Evolutionary conservation across 2,888 invertebrate genomes (phyloP).

Genomic region (Chaitophorus viminalis): DNA sequence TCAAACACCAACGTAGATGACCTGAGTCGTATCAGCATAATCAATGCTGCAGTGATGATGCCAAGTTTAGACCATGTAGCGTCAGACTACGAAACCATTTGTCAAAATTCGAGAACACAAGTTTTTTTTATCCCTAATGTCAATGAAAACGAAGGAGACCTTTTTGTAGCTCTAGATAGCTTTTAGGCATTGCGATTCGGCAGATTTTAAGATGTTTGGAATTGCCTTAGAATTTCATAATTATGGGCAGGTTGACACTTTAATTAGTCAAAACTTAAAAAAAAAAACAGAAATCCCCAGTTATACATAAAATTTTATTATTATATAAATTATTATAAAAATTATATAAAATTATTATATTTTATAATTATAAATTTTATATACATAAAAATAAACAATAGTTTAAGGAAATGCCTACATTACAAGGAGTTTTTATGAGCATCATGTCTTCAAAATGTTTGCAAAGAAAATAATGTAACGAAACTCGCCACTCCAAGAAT

Average conservation of each 20-base stretch:
- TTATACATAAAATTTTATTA: constrained; percentile 68
- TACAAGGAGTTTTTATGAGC: no score
- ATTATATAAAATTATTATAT: no score
- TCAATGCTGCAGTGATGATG: not conserved
- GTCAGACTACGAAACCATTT: not conserved
- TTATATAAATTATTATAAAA: no score
- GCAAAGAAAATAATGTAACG: no score
- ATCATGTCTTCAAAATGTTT: no score
- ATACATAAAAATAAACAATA: constrained; percentile 69
- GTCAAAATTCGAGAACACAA: not conserved
- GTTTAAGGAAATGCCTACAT: no score
- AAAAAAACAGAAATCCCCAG: constrained; percentile 69
- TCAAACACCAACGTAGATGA: not conserved
- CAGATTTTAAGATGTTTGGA: constrained; percentile 72
- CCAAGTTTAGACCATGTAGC: not conserved
- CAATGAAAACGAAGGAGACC: constrained; percentile 69
- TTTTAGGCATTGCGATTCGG: constrained; percentile 72
- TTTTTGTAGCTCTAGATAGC: constrained; percentile 70
- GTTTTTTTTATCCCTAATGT: constrained; percentile 64
- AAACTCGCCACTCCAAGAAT: no score
- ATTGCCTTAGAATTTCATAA: constrained; percentile 70
- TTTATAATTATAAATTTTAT: no score
- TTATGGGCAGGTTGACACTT: constrained; percentile 67
- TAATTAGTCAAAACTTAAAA: constrained; percentile 67
- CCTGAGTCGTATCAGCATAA: not conserved